Conservation (phyloP, 1,140 invertebrate genomes). For the Drosophila watanabei region DNA sequence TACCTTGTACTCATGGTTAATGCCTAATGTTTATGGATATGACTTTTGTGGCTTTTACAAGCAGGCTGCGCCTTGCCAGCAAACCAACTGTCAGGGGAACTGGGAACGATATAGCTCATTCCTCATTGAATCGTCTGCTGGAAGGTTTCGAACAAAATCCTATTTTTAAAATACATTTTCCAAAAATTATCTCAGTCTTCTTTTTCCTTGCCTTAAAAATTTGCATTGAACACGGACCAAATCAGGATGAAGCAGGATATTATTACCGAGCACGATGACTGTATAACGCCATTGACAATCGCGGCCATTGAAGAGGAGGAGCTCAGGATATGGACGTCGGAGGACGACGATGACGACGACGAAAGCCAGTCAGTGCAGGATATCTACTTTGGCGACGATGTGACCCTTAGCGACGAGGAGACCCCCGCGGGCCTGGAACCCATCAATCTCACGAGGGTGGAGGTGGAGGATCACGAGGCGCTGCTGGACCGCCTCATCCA, state of each 20-base stretch:
- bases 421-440: too few relatives aligned
- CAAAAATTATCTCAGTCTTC: background rate
- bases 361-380: background rate
- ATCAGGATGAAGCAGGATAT: background rate
- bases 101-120: background rate
- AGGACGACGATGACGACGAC: background rate
- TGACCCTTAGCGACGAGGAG: background rate
- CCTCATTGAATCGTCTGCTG: background rate
- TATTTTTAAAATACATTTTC: background rate
- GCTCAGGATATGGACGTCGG: background rate
- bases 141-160: background rate
- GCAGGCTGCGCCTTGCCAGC: background rate
- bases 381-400: background rate
- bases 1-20: background rate
- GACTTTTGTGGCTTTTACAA: slow-evolving; percentile 16
- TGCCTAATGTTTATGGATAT: slow-evolving; percentile 5
- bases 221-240: background rate
- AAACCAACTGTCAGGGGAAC: background rate
- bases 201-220: background rate
- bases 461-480: background rate
- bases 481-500: background rate
- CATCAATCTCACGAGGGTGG: background rate
- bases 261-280: background rate
- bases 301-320: background rate
- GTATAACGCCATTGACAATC: background rate